phyloP scores from a whole-genome alignment of 2,797 vertebrate genomes.

The Dromococcyx pavoninus region DNA sequence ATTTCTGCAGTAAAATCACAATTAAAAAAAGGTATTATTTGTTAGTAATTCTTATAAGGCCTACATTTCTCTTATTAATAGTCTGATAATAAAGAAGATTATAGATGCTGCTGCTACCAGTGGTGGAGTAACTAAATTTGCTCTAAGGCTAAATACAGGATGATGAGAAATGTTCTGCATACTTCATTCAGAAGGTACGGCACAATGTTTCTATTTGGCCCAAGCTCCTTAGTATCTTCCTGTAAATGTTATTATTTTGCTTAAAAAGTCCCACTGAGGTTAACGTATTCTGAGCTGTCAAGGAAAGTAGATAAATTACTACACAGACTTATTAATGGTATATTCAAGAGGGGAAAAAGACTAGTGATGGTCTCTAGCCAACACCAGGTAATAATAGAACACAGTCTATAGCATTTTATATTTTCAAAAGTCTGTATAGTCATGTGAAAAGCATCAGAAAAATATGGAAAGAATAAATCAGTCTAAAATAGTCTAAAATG shows the following conservation, averaged over 20 bases:
- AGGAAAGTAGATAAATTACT: background rate
- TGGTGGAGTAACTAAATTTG: background rate
- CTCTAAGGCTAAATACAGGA: background rate
- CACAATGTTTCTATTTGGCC: background rate
- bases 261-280: background rate
- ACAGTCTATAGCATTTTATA: background rate
- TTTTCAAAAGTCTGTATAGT: constrained; percentile 10
- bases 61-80: background rate
- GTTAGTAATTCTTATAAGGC: background rate
- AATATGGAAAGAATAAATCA: background rate
- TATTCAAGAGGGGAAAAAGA: background rate
- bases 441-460: background rate
- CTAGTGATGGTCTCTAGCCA: background rate
- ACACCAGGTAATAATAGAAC: background rate
- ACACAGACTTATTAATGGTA: constrained; percentile 8
- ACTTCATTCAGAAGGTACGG: constrained; percentile 6
- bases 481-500: background rate
- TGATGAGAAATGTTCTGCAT: background rate
- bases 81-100: background rate
- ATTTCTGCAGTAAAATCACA: background rate
- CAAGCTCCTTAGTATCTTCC: background rate
- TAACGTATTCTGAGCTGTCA: background rate
- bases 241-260: constrained; percentile 7
- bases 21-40: background rate
- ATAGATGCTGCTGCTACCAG: background rate